Conservation (phyloP, 2,113 vertebrate genomes). For the Pica pica region DNA sequence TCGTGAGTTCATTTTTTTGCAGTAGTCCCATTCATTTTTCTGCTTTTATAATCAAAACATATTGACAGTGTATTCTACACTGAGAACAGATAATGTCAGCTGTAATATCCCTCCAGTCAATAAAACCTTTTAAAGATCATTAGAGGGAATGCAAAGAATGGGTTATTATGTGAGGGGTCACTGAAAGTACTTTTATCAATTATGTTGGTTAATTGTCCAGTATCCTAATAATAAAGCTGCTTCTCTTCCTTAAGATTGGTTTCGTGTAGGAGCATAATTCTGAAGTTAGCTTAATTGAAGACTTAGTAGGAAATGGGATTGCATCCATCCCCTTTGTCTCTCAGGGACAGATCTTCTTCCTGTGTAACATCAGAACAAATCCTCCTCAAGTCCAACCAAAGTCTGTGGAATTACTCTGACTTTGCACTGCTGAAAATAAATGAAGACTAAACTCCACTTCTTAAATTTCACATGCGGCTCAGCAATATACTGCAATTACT, state of each 20-base stretch:
- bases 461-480: not conserved
- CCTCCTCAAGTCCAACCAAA: not conserved
- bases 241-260: not conserved
- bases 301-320: not conserved
- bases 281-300: not conserved
- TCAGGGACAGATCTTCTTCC: not conserved
- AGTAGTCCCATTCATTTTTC: not conserved
- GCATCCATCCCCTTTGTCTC: not conserved
- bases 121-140: constrained; percentile 37
- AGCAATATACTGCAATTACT: not conserved
- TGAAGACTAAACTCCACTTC: not conserved
- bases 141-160: not conserved
- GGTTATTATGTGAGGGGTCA: not conserved
- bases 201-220: not conserved
- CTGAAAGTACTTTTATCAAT: constrained; percentile 13
- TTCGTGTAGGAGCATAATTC: not conserved
- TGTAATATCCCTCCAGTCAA: not conserved
- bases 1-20: not conserved
- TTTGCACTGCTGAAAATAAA: constrained; percentile 56
- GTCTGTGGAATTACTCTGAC: constrained; percentile 37
- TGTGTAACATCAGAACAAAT: not conserved
- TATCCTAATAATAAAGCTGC: not conserved
- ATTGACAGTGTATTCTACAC: not conserved
- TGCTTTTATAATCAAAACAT: not conserved
- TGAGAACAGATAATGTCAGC: not conserved